Evolutionary conservation across 2,113 vertebrate species (phyloP), one percentile per base, ranked within the genome.

Genomic region (Sylvietta virens): DNA sequence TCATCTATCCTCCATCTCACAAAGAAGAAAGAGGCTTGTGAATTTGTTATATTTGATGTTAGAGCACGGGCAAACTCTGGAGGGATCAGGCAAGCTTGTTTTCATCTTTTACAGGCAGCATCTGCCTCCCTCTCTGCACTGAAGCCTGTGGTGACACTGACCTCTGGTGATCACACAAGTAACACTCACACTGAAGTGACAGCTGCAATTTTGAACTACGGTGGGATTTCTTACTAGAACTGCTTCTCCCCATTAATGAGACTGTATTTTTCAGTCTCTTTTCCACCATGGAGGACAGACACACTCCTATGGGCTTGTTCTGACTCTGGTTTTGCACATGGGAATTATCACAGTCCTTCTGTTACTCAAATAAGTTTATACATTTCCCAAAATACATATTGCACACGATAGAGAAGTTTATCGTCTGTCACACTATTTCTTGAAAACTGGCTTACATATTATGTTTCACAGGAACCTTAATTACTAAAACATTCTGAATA

Each of bases 61-160:
- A 71, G 66, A 90, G 39, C 51, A 22, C 24, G 5, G 81, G 67
- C 54, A 69, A 81, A 76, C 80, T 85, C 79, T 72, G 92, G 44
- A 76, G 76, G 45, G 47, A 91, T 88, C 78, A 51, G 51, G 37
- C 33, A 10, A 94, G 45, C 60, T 69, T 24, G 8, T 88, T 95
- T 86, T 74, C 56, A 57, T 80, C 37, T 71, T 81, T 58, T 81
- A 13, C 13, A 62, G 51, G 28, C 56, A 66, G 56, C 67, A 26
- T 56, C 39, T 58, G 37, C 14, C 39, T 2, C n/a, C 24, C 44
- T 40, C 30, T 19, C 16, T 47, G 66, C 0, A 26, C 92, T 83
- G 79, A 86, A 94, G 90, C 91, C 90, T 88, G 91, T 96, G 95
- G 94, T 97, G 95, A 96, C 95, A 96, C 96, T 97, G 96, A 95